A percentile compares a stretch with the other conserved stretches of the same genome.
Conservation (phyloP, 2,888 invertebrate genomes). For the Myopa tessellatipennis region DNA sequence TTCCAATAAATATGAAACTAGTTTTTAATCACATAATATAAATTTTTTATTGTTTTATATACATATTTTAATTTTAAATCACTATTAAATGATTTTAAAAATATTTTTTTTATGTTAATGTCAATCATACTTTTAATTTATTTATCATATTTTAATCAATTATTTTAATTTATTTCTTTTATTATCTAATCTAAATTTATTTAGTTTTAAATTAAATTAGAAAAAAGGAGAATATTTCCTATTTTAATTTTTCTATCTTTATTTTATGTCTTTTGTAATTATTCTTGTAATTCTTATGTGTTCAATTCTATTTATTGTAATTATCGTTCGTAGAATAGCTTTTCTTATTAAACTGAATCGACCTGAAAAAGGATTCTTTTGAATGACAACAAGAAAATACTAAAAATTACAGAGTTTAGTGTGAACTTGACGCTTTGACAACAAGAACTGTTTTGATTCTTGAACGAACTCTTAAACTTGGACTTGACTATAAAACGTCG, state of each 20-base stretch:
- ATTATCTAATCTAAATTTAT: neutral
- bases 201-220: neutral
- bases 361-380: neutral
- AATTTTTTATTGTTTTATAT: neutral
- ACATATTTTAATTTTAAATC: neutral
- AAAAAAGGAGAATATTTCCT: too few species aligned
- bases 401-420: too few species aligned
- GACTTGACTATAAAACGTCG: neutral
- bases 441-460: too few species aligned
- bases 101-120: neutral
- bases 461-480: neutral
- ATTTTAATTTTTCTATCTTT: neutral
- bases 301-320: neutral
- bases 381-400: too few species aligned
- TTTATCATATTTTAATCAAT: neutral
- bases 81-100: neutral
- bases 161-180: neutral
- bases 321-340: neutral
- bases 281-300: neutral
- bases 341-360: neutral
- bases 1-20: neutral
- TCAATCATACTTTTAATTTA: neutral
- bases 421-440: too few species aligned
- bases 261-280: neutral
- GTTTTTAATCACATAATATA: neutral